These are phyloP conservation scores for Calephelis perditalis DNA, from an alignment of 2,888 invertebrate species.

Conservation along the genomic window DNA sequence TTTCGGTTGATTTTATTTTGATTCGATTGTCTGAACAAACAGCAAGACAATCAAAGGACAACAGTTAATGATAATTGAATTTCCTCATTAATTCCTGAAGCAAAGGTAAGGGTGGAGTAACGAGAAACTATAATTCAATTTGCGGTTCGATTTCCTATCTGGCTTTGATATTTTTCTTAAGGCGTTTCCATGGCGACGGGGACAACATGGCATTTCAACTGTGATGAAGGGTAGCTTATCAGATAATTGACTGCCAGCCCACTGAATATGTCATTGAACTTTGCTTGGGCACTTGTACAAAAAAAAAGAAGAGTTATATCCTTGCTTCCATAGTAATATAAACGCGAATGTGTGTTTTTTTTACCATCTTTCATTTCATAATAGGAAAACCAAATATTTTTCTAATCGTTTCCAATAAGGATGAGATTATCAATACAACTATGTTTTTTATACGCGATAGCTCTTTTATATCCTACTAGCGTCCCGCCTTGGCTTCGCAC, in stretches of 20 bases:
- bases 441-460: no score
- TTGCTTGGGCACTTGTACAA: no score
- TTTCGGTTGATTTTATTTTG: no score
- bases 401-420: no score
- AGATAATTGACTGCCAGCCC: constrained; percentile 57
- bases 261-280: constrained; percentile 20
- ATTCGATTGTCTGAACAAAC: neutral
- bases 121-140: constrained; percentile 47
- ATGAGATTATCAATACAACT: no score
- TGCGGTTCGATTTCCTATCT: constrained; percentile 39
- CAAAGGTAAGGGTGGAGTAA: constrained; percentile 31
- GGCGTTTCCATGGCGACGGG: constrained; percentile 43
- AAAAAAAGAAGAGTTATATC: no score
- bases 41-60: constrained; percentile 7
- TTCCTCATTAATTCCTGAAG: constrained; percentile 16
- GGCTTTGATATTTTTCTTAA: constrained; percentile 37
- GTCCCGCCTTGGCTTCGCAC: no score
- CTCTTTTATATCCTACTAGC: no score
- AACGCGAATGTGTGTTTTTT: no score
- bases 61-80: constrained; percentile 4
- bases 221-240: constrained; percentile 49
- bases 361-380: no score
- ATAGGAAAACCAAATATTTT: no score
- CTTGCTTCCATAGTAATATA: no score
- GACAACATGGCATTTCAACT: constrained; percentile 34